Evolutionary conservation across 2,113 vertebrate species (phyloP), one percentile per base, ranked within the genome.

Genomic region (Boulengeromyrus knoepffleri): DNA sequence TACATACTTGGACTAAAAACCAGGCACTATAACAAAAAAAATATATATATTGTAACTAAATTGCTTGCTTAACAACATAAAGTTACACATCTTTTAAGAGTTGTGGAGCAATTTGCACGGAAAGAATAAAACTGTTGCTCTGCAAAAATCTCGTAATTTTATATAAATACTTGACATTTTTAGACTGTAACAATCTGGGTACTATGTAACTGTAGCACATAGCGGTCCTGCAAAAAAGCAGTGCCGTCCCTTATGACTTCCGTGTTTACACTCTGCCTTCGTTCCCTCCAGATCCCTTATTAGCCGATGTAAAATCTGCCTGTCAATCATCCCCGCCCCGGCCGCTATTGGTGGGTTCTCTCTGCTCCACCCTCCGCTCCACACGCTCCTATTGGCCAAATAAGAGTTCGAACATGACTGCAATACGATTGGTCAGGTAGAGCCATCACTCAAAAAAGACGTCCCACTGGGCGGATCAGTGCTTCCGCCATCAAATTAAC

Each of bases 281-380:
- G 95, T 96, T 96, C 96, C 96, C 96, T 96, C 96, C 96, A 96
- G 93, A 95, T 95, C 95, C 95, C 95, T 94, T 93, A 92, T 88
- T 95, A 94, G 95, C 93, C 90, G 91, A 92, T 91, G 93, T 93
- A 89, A 90, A 92, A 94, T 93, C 92, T 91, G 52, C 91, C 88
- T 92, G 94, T 93, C 95, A 94, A 89, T 94, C 94, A 95, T 89
- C 50, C 53, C 92, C 92, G 45, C 94, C 92, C 91, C 89, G 1
- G 9, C 36, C 53, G 7, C 90, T 50, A 96, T 95, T 96, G 94
- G 95, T 62, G 88, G 7, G 1, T 10, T 49, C 36, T 0, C 5
- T 0, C 0, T 0, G 1, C 15, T 13, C 88, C 0, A n/a, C 36
- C 87, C 89, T 89, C 87, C 93, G 90, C 87, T 87, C n/a, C 0